These are phyloP conservation scores for Lagopus muta DNA, from an alignment of 2,113 vertebrate species.

Conservation along the genomic window DNA sequence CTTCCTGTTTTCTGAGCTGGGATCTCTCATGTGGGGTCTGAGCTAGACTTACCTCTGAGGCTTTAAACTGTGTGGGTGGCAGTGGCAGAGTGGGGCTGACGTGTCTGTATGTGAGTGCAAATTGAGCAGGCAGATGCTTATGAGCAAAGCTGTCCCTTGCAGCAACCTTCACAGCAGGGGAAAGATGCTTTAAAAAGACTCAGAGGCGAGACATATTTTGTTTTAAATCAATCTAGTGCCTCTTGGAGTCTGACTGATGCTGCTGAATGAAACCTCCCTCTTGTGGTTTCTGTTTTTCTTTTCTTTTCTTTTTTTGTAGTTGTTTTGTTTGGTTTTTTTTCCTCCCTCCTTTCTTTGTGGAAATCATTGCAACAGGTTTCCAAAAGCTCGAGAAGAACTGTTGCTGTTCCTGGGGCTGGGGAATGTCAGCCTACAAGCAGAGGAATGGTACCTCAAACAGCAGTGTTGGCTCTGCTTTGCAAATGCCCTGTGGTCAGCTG, in stretches of 20 bases:
- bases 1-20: background rate
- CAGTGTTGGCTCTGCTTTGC: fast-evolving
- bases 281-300: background rate
- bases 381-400: background rate
- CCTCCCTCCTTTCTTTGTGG: background rate
- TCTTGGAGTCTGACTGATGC: background rate
- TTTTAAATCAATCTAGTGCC: background rate
- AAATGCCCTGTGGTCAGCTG: fast-evolving
- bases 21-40: background rate
- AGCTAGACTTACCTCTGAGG: background rate
- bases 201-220: background rate
- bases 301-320: background rate
- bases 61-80: background rate
- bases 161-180: background rate
- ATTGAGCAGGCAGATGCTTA: background rate
- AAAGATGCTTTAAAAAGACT: background rate
- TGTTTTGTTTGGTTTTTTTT: background rate
- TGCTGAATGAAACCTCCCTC: background rate
- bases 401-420: background rate
- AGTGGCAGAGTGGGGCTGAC: background rate
- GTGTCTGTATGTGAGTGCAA: background rate
- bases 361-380: background rate
- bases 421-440: background rate
- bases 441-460: background rate
- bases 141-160: background rate